phyloP scores from a whole-genome alignment of 1,140 invertebrate genomes.

The Calliphora vicina region DNA sequence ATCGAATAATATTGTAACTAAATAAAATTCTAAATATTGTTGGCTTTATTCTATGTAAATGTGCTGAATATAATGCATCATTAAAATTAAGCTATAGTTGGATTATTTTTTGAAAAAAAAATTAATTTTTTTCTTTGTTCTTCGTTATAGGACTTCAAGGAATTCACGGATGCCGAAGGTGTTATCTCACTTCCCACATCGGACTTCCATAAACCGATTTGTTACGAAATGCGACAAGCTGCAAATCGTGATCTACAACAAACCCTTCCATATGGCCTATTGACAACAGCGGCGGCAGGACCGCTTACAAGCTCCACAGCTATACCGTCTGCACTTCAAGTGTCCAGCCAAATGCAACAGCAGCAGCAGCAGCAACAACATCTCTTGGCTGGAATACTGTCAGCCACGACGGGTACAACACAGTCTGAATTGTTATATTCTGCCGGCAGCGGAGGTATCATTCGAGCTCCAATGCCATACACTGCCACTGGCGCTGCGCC shows the following conservation, averaged over 20 bases:
- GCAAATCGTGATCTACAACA: slow-evolving; percentile 49
- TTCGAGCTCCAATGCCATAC: slow-evolving; percentile 33
- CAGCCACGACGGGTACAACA: slow-evolving; percentile 31
- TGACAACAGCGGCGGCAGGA: slow-evolving; percentile 29
- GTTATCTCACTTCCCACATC: slow-evolving; percentile 83
- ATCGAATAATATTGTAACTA: too few relatives aligned
- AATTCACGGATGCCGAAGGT: slow-evolving; percentile 86
- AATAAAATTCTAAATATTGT: not conserved
- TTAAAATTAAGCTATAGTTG: not conserved
- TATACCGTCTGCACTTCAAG: slow-evolving; percentile 25
- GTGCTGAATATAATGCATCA: not conserved
- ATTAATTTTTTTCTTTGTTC: not conserved
- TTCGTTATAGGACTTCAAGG: slow-evolving; percentile 79
- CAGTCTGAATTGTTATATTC: slow-evolving; percentile 31
- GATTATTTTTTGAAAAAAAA: not conserved
- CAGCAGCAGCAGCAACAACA: slow-evolving; percentile 15
- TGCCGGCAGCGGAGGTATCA: slow-evolving; percentile 16
- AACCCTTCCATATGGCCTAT: slow-evolving; percentile 49
- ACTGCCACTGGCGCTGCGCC: slow-evolving; percentile 44
- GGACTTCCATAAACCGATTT: slow-evolving; percentile 78
- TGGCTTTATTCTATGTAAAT: not conserved
- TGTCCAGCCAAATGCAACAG: slow-evolving; percentile 33
- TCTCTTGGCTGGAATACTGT: not conserved
- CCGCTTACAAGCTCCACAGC: slow-evolving; percentile 18
- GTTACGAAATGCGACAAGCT: slow-evolving; percentile 74